Evolutionary conservation across 2,888 invertebrate species (phyloP).

Genomic region (Lasioglossum morio): DNA sequence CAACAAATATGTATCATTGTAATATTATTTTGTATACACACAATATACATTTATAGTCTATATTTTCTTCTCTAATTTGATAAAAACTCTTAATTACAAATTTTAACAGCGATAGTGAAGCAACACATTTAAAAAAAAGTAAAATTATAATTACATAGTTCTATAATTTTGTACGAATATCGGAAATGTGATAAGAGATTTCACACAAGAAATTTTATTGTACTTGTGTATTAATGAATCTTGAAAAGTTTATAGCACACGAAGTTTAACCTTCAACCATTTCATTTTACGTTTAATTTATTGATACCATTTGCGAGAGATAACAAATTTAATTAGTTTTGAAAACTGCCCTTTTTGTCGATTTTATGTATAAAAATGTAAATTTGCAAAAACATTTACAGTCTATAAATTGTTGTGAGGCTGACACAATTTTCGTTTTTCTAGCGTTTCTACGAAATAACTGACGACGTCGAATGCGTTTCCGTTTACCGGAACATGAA

Average conservation of each 20-base stretch:
- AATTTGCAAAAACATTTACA: background rate
- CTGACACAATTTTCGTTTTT: conserved; percentile 2
- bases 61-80: background rate
- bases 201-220: background rate
- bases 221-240: background rate
- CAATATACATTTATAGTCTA: too few species aligned
- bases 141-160: background rate
- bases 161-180: background rate
- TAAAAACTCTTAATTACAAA: background rate
- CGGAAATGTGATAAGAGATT: background rate
- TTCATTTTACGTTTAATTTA: background rate
- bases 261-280: background rate
- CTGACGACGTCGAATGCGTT: conserved; percentile 76
- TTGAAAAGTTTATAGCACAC: background rate
- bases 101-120: background rate
- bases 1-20: too few species aligned
- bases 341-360: background rate
- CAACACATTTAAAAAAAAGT: background rate
- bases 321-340: background rate
- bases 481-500: conserved; percentile 73
- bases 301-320: background rate
- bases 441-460: conserved; percentile 76
- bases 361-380: background rate
- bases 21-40: too few species aligned
- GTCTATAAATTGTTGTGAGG: background rate